These are phyloP conservation scores for Syrphus vitripennis DNA, from an alignment of 2,888 invertebrate genomes.

Conservation along the genomic window DNA sequence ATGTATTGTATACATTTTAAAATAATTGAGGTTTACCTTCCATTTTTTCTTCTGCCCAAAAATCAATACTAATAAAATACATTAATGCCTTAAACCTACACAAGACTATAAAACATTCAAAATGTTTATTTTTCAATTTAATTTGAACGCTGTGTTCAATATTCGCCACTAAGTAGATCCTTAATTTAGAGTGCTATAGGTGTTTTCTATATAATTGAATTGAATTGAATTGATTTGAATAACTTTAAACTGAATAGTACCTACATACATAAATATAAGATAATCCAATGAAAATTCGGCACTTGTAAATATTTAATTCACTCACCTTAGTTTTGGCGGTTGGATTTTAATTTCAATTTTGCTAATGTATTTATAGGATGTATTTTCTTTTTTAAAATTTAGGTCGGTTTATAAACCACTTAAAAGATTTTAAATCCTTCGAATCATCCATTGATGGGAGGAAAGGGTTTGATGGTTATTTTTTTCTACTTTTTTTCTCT, in stretches of 20 bases:
- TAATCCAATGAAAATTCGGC: neutral
- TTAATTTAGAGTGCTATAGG: neutral
- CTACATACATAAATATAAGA: neutral
- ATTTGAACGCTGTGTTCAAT: slow-evolving; percentile 9
- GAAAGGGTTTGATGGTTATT: neutral
- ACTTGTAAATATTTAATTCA: neutral
- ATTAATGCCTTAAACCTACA: neutral
- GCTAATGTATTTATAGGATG: neutral
- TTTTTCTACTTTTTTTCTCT: neutral
- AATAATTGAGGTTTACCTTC: neutral
- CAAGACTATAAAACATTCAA: neutral
- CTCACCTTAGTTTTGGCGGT: neutral
- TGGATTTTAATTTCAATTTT: neutral
- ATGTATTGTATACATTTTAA: neutral
- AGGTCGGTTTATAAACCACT: neutral
- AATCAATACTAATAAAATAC: neutral
- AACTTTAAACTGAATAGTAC: neutral
- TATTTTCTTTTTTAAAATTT: neutral
- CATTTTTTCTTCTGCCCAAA: neutral
- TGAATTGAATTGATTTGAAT: slow-evolving; percentile 13
- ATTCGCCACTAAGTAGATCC: neutral
- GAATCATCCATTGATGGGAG: neutral
- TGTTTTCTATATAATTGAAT: neutral
- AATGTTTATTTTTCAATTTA: neutral
- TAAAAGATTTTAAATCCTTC: neutral